These are phyloP conservation scores for Parochlus steinenii DNA, from an alignment of 2,888 invertebrate species.

Conservation along the genomic window DNA sequence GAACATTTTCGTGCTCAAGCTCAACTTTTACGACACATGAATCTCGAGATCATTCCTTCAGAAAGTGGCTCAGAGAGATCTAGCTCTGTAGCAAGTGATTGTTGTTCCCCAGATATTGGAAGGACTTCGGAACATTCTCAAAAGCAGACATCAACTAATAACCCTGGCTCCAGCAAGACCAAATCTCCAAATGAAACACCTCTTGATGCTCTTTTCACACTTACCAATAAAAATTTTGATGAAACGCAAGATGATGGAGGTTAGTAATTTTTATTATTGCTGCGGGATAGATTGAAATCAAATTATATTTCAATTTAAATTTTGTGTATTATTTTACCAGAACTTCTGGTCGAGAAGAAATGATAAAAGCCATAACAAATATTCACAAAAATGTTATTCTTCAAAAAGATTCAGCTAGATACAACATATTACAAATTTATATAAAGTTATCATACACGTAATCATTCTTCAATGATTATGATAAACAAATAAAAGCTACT, in stretches of 20 bases:
- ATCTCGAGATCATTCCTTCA: conserved; percentile 31
- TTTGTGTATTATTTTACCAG: no score
- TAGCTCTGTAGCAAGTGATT: conserved; percentile 61
- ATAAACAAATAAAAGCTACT: no score
- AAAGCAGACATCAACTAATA: conserved; percentile 17
- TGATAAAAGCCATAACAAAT: no score
- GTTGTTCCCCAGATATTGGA: conserved; percentile 54
- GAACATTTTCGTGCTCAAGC: conserved; percentile 34
- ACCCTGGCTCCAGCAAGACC: conserved; percentile 16
- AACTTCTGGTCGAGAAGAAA: no score
- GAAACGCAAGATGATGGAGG: conserved; percentile 68
- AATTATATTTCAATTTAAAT: no score
- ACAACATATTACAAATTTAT: no score
- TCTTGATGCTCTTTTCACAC: conserved; percentile 88
- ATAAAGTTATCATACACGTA: no score
- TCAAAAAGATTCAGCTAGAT: no score
- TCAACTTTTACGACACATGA: conserved; percentile 33
- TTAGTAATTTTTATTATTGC: no score
- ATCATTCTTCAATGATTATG: no score
- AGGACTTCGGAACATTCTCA: conserved; percentile 12
- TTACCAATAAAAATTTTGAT: conserved; percentile 95
- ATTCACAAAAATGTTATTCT: no score
- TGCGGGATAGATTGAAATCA: no score
- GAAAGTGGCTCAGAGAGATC: conserved; percentile 57
- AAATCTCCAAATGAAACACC: conserved; percentile 49